These are phyloP conservation scores for Notodonta ziczac DNA, from an alignment of 2,888 invertebrate genomes.

Conservation along the genomic window DNA sequence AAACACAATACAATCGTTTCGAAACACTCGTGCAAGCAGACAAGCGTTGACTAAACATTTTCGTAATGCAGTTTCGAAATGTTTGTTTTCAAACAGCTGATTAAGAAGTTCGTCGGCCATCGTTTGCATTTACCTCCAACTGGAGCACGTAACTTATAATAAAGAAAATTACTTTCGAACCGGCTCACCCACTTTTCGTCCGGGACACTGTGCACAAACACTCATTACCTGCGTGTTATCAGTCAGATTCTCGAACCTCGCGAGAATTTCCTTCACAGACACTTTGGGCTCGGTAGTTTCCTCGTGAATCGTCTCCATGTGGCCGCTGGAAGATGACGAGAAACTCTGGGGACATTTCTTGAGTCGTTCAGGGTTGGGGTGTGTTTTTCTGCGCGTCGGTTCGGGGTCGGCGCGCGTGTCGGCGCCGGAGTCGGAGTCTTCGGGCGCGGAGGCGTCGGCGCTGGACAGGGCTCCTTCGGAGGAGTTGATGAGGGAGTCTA, in stretches of 20 bases:
- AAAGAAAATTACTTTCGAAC: constrained; percentile 40
- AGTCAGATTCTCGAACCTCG: constrained; percentile 90
- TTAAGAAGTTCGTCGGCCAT: constrained; percentile 34
- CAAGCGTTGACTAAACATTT: constrained; percentile 35
- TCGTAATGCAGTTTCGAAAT: constrained; percentile 40
- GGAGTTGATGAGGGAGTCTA: constrained; percentile 88
- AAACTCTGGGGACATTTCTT: constrained; percentile 78
- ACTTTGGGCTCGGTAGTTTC: constrained; percentile 91
- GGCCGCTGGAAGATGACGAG: constrained; percentile 85
- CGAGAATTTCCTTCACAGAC: constrained; percentile 92
- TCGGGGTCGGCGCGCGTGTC: constrained; percentile 83
- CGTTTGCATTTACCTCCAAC: constrained; percentile 23
- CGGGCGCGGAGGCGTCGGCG: constrained; percentile 85
- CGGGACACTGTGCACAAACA: constrained; percentile 39
- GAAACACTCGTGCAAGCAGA: constrained; percentile 42
- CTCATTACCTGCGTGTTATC: constrained; percentile 67
- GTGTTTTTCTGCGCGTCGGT: constrained; percentile 55
- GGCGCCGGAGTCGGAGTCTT: constrained; percentile 88
- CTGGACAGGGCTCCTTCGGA: constrained; percentile 87
- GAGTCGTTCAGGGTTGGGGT: constrained; percentile 51
- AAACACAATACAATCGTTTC: constrained; percentile 44
- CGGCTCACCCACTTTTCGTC: constrained; percentile 37
- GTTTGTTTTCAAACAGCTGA: constrained; percentile 45
- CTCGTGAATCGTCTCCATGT: constrained; percentile 93
- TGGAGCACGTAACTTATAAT: constrained; percentile 31